Conservation (phyloP, 35 echinoderm and acorn worm species). For the Diadema setosum region DNA sequence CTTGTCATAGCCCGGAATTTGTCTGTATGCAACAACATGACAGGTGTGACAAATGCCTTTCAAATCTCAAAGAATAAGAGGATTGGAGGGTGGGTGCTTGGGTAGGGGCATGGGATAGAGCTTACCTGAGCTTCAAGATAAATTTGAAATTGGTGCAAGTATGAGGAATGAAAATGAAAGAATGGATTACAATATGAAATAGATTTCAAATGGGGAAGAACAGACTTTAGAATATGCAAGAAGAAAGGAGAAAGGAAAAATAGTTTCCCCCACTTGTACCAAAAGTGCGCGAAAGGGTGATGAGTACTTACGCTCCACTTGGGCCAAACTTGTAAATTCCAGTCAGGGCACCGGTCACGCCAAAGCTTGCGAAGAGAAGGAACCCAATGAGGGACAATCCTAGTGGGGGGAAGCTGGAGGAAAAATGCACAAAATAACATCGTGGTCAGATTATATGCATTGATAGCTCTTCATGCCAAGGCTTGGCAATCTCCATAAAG, state of each 20-base stretch:
- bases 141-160: background rate
- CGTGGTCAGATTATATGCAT: background rate
- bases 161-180: background rate
- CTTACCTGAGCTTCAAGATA: background rate
- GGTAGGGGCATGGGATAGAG: too few relatives aligned
- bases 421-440: background rate
- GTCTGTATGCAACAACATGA: background rate
- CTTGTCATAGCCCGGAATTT: background rate
- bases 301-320: background rate
- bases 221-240: background rate
- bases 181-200: background rate
- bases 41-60: background rate
- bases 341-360: background rate
- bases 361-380: background rate
- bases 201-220: too few relatives aligned
- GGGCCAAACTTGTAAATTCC: background rate
- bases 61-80: too few relatives aligned
- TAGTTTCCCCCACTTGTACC: background rate
- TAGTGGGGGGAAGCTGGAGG: conserved; percentile 6
- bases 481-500: background rate
- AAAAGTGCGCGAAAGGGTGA: background rate
- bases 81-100: too few relatives aligned
- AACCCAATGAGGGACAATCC: background rate
- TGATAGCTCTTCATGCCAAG: background rate
- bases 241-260: background rate